Percentiles rank a stretch among this genome's conserved stretches.
Conservation (phyloP, 1,140 invertebrate species). For the Cardiocondyla obscurior region DNA sequence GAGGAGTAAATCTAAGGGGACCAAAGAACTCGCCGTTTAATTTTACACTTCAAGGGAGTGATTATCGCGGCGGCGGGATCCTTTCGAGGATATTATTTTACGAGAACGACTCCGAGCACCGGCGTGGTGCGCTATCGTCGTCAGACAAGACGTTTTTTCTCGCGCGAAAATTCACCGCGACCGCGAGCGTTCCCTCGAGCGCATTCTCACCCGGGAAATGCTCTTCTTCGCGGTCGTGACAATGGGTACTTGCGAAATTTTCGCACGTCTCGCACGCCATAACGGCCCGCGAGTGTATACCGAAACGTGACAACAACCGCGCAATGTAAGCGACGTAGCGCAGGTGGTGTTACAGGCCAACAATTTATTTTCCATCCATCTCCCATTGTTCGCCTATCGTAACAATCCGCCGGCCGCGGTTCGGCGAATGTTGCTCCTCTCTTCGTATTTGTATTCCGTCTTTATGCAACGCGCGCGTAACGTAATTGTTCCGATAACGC, state of each 20-base stretch:
- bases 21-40: neutral
- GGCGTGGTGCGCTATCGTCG: too few species aligned
- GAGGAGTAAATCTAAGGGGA: neutral
- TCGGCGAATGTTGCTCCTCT: neutral
- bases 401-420: neutral
- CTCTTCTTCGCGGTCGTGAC: neutral
- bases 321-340: too few species aligned
- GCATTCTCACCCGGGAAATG: neutral
- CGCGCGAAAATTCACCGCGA: neutral
- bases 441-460: conserved; percentile 22
- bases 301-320: neutral
- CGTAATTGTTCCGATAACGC: conserved; percentile 40
- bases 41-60: neutral
- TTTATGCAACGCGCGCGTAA: conserved; percentile 28
- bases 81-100: neutral
- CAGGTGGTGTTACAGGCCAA: neutral
- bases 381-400: conserved; percentile 35
- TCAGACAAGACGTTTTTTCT: neutral
- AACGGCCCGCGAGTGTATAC: neutral
- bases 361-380: conserved; percentile 49
- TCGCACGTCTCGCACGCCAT: neutral
- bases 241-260: conserved; percentile 33
- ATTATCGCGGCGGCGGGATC: neutral
- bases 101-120: neutral
- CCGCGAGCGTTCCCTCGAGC: neutral